phyloP scores from a whole-genome alignment of 2,888 invertebrate species.

The Chymomyza fuscimana region DNA sequence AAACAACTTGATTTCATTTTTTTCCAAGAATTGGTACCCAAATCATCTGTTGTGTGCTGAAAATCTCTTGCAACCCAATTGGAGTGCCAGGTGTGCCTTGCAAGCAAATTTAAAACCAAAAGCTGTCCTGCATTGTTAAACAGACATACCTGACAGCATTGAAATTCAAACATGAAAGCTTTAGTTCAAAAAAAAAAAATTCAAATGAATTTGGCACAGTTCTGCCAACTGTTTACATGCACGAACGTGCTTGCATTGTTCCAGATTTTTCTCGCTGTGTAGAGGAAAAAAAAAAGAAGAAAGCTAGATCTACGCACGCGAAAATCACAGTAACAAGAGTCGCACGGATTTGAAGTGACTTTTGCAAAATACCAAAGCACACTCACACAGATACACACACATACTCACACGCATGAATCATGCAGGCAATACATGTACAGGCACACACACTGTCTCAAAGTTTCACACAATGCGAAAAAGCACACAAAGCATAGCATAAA shows the following conservation, averaged over 20 bases:
- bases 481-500: conserved; percentile 49
- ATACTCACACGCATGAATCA: conserved; percentile 64
- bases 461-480: conserved; percentile 34
- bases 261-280: no score
- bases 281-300: background rate
- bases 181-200: no score
- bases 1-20: background rate
- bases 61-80: no score
- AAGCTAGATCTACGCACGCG: conserved; percentile 10
- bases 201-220: no score
- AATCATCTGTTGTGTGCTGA: no score
- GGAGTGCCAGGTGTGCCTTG: no score
- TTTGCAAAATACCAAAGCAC: conserved; percentile 28
- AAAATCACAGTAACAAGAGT: conserved; percentile 53
- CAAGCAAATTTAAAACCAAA: no score
- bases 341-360: conserved; percentile 64
- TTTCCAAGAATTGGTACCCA: no score
- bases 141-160: no score
- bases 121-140: no score
- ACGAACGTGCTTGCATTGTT: background rate
- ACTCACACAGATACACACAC: background rate
- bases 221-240: background rate
- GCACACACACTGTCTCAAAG: background rate
- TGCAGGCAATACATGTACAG: conserved; percentile 55
- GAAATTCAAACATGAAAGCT: no score